Evolutionary conservation across 2,113 vertebrate genomes (phyloP), one percentile per base, ranked within the genome.

Genomic region (Agelaius phoeniceus): DNA sequence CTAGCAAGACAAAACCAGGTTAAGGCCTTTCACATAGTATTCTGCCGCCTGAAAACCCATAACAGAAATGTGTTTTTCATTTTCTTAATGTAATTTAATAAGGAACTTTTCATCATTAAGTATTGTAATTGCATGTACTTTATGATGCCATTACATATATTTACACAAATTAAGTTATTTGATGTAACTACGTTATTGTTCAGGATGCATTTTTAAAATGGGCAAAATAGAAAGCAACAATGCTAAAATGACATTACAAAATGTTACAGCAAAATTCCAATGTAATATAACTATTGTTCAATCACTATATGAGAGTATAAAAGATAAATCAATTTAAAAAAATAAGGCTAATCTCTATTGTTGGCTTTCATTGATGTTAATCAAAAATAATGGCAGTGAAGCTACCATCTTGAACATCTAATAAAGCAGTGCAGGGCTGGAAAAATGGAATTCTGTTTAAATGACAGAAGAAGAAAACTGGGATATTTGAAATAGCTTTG

Each of bases 61-160:
- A 96, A 93, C 90, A 96, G 88, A 93, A 95, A 96, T 79, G 96
- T 94, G 96, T 90, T 95, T 97, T 97, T 97, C 96, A 96, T 97
- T 96, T 97, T 97, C 93, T 54, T 96, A 93, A 94, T 96, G 73
- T 90, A 96, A 97, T 96, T 95, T 90, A 92, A 87, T 90, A 84
- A 96, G 95, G 57, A 96, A 97, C 96, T 96, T 94, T 96, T 96
- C 96, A 96, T 96, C 93, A 97, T 96, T 97, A 96, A 84, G 69
- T 96, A 97, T 92, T 79, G 54, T 96, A 96, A 96, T 94, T 92
- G 84, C 88, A 73, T 94, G 88, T 97, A 61, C 83, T 97, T 96
- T 84, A 96, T 96, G 93, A 94, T 96, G 73, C 86, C 88, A 96
- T 97, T 96, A 93, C 88, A 87, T 96, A 89, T 92, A 72, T 97